Base-by-base conservation (phyloP, 2,888 invertebrate species). In the Trachelus troglodyta region DNA sequence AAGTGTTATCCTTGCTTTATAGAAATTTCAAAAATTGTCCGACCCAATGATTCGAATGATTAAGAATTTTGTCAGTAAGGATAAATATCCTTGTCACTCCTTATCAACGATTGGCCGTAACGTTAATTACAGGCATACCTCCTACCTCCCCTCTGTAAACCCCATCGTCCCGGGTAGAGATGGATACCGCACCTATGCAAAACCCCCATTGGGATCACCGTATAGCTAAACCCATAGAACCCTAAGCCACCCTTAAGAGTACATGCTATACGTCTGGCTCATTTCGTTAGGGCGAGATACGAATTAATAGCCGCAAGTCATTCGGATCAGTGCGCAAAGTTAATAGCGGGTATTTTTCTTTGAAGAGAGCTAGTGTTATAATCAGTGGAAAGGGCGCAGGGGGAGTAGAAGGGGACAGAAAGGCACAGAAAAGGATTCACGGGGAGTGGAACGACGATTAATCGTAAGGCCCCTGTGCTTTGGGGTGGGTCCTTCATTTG, bases 271-370 rank as follows among this genome's bases (percentile, higher is more conserved):
- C 6, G 33, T 71, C 71, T 71, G 71, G 71, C 33, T 71, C 71
- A 71, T 71, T 71, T 71, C 31, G 71, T 9, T 31, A 31, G 33
- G 71, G 33, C 31, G 71, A 34, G 31, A 71, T 34, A 71, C 33
- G 15, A 31, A 71, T 71, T 71, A 71, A 71, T 71, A 12, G 71
- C 71, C 71, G 71, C 31, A 12, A 34, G 71, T 71, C 71, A 71
- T 71, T 71, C 33, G 71, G 71, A 71, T 71, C 71, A 31, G 71
- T 31, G 71, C 31, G 71, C 31, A 34, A 71, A 31, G 71, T 71
- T 71, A 71, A 71, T 71, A 12, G 71, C 71, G 1, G 71, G 71
- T 31, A 71, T 71, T 71, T 71, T 71, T 71, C 71, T 33, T 34
- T 31, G 12, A 11, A 71, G 71, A 33, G 71, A 23, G 71, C 3